phyloP scores from a whole-genome alignment of 2,113 vertebrate genomes.

The Dasyprocta punctata region DNA sequence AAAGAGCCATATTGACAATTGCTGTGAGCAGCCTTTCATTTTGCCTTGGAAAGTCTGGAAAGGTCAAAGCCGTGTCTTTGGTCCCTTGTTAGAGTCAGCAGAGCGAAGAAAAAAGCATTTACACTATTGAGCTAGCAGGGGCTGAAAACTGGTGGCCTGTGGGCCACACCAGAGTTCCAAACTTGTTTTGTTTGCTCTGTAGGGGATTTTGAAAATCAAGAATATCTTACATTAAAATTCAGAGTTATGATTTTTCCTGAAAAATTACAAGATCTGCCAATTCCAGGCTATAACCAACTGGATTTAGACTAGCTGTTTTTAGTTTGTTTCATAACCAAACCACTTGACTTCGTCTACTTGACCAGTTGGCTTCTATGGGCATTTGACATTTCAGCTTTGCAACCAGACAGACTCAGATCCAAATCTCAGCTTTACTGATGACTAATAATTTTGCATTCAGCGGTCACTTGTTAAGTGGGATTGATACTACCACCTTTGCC shows the following conservation, averaged over 20 bases:
- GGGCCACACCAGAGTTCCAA: neutral
- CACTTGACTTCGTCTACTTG: neutral
- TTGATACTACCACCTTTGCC: neutral
- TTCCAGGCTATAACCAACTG: neutral
- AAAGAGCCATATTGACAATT: neutral
- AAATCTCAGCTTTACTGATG: neutral
- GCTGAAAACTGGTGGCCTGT: neutral
- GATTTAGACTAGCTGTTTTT: neutral
- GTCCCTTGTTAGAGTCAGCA: neutral
- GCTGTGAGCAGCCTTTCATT: neutral
- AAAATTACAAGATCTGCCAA: neutral
- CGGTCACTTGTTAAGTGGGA: neutral
- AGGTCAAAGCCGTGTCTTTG: neutral
- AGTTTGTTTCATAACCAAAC: constrained; percentile 11
- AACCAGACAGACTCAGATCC: neutral
- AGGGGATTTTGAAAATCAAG: neutral
- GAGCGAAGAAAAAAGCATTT: neutral
- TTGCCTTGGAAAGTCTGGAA: neutral
- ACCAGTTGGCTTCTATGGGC: neutral
- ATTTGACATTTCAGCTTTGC: neutral
- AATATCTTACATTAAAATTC: neutral
- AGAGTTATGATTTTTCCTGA: constrained; percentile 27
- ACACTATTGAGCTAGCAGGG: neutral
- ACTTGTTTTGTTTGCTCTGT: neutral
- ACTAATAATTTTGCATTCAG: neutral